Base-by-base conservation (phyloP, 1,140 invertebrate genomes). In the Neodiprion lecontei region DNA sequence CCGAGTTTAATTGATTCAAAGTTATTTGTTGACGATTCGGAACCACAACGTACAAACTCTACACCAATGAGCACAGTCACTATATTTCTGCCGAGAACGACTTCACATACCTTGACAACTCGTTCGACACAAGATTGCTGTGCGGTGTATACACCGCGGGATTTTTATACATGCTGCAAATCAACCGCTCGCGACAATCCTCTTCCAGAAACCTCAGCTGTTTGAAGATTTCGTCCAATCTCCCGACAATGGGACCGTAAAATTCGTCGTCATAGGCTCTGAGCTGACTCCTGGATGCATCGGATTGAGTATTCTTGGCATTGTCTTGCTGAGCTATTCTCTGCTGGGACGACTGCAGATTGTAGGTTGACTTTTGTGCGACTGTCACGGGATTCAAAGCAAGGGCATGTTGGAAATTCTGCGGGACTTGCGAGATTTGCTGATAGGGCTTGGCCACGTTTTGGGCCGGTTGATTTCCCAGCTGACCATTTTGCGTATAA, bases 81-180 rank as follows among this genome's bases (percentile, higher is more conserved):
- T 11, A 8, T 0, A 3, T 61, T 12, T 61, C 53, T 9, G 53
- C 11, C 9, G n/a, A 12, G 4, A 61, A 9, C 5, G 5, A 65
- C n/a, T 14, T 61, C 69, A 69, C 87, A 90, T 88, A 96, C 95
- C 95, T 95, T 90, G 94, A 96, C 12, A 96, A 87, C 84, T 96
- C 94, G 75, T 93, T 93, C 21, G 95, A 96, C 7, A 96, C 89
- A 61, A 95, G 89, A 87, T 96, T 96, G 83, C 95, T 96, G 83
- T 96, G 93, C 1, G 95, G 95, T 76, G 93, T 92, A 80, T 93
- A 96, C 75, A 90, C 90, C 40, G 89, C 84, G 1, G 95, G 95
- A 81, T 93, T 93, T 80, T 94, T 94, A 87, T 96, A 96, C 90
- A 96, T 92, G 75, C 92, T 93, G 84, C 95, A 96, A 1, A 96